Base-by-base conservation (phyloP, 2,888 invertebrate species). In the Micoletzkya japonica region DNA sequence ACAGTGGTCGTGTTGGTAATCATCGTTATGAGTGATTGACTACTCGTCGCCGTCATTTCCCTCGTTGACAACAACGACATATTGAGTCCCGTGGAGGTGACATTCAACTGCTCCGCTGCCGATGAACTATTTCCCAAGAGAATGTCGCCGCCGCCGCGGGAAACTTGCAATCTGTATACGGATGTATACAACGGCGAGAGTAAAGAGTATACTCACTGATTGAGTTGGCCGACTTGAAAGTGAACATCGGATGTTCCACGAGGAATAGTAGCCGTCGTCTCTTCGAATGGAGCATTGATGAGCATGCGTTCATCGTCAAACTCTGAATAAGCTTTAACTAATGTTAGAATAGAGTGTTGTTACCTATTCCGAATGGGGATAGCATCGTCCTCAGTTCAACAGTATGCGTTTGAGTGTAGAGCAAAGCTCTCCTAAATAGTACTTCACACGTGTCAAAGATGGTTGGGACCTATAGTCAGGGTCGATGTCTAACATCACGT, bases 1-100 rank as follows among this genome's bases (percentile, higher is more conserved):
- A 68, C 68, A 39, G 68, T 68, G 17, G 68, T 68, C n/a, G 57
- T 44, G 58, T 68, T 68, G 34, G 68, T 68, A 14, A 58, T 68
- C 57, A 68, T 57, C 1, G 57, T 50, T 0, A 68, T 68, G 10
- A 57, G 68, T 4, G 68, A 68, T 17, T 57, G 57, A 49, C 58
- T 68, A 10, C 44, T 44, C 20, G 34, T 24, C 4, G 68, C 68
- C 2, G 39, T 50, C 57, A 68, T 57, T 30, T 68, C 68, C 10
- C 68, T 30, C 30, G 57, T 68, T n/a, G 28, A 20, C 14, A 68
- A 49, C 0, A 68, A 58, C 3, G 30, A n/a, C 68, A 68, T 68
- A 30, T 17, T 49, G 26, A 68, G 52, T 1, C 10, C 26, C 20
- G 26, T 57, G 32, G 68, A 68, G 0, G 68, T 68, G 26, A 68